These are phyloP conservation scores for Alosa alosa DNA, from an alignment of 2,113 vertebrate genomes.

Conservation along the genomic window DNA sequence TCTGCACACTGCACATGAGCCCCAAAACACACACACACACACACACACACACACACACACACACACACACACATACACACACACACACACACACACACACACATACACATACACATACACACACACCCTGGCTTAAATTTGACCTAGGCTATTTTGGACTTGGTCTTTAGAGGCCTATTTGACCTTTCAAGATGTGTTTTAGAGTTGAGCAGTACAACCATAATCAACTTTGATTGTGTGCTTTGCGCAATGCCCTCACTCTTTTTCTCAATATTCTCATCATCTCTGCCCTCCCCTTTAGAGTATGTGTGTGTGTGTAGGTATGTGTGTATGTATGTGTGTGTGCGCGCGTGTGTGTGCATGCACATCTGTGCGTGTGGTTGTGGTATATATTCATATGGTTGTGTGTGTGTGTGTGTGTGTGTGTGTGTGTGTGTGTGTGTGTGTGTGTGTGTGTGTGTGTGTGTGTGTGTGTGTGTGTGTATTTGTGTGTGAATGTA, in stretches of 20 bases:
- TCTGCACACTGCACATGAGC: no score
- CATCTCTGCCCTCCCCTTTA: background rate
- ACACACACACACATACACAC: no score
- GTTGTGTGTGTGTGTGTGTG: background rate
- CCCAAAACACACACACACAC: no score
- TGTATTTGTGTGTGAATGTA: constrained; percentile 14
- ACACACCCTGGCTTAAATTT: background rate
- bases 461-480: background rate
- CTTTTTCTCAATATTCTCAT: background rate
- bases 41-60: no score
- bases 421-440: background rate
- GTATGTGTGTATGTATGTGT: background rate
- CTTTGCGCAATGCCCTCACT: background rate
- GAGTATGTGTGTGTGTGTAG: background rate
- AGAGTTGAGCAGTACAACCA: background rate
- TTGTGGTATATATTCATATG: background rate
- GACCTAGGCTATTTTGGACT: background rate
- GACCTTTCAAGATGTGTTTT: background rate
- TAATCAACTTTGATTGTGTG: no score
- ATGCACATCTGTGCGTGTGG: background rate
- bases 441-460: background rate
- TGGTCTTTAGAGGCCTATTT: background rate
- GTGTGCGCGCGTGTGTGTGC: no score
- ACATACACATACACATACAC: no score
- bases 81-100: background rate